Percentiles rank a stretch among this genome's conserved stretches.
These are phyloP conservation scores for Dicycla oo DNA, from an alignment of 2,888 invertebrate genomes.

Conservation along the genomic window DNA sequence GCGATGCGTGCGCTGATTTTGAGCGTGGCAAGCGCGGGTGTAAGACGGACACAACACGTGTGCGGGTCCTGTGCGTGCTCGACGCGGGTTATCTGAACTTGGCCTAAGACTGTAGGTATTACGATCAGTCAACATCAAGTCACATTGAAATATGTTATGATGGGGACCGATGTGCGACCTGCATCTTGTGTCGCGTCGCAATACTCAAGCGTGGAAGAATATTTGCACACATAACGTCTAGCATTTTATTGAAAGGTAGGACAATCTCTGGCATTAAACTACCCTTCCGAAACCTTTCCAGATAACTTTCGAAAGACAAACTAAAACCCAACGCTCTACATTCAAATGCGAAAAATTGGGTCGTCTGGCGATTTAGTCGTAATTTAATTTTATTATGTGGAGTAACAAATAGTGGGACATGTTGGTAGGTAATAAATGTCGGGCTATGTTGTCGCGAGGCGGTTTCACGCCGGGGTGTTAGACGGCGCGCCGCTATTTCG, in stretches of 20 bases:
- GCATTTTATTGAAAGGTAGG: not conserved
- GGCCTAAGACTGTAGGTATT: too few species aligned
- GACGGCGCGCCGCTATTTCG: conserved; percentile 86
- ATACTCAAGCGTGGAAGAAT: not conserved
- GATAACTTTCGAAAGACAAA: not conserved
- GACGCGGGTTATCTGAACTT: too few species aligned
- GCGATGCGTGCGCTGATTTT: too few species aligned
- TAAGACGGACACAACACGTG: too few species aligned
- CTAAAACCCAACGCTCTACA: conserved; percentile 12
- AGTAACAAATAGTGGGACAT: conserved; percentile 65
- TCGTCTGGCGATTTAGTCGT: conserved; percentile 56
- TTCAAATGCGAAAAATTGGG: conserved; percentile 49
- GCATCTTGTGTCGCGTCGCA: not conserved
- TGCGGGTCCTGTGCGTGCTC: too few species aligned
- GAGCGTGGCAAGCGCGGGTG: too few species aligned
- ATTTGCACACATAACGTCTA: not conserved
- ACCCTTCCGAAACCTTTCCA: not conserved
- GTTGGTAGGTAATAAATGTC: conserved; percentile 69
- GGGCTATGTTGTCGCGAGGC: conserved; percentile 62
- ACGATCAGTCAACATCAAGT: not conserved
- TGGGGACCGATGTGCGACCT: not conserved
- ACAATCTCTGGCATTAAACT: not conserved
- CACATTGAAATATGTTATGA: not conserved
- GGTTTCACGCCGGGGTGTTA: conserved; percentile 79
- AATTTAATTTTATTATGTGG: conserved; percentile 64